Evolutionary conservation across 2,888 invertebrate genomes (phyloP), one percentile per base, ranked within the genome.

Genomic region (Melanophora roralis): DNA sequence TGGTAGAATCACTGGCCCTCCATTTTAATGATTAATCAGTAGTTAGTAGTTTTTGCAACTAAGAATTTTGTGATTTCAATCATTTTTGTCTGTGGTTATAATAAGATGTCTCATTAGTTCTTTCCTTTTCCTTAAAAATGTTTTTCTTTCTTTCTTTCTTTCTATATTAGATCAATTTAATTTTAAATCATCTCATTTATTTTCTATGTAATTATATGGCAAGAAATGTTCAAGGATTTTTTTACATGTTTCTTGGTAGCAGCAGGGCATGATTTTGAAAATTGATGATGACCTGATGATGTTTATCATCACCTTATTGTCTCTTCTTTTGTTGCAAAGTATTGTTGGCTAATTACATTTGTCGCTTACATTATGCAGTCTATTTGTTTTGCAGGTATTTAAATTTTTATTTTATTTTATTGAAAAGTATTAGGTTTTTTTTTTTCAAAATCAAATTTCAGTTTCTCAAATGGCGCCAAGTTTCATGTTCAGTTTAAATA

Each of bases 341-440:
- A 65, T 65, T 77, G 51, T 69, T 69, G 12, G 68, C 69, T 78
- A 78, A 78, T 78, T 78, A 74, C 74, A 55, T 51, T 55, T 74
- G 73, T 74, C 73, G 72, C 64, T 68, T 69, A 36, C 38, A 47
- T 14, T 7, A 40, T 19, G 9, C n/a, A 21, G n/a, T 19, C 27
- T 6, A n/a, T 14, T 23, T 6, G 8, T 4, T 27, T 49, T 72
- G 19, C 14, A 43, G 43, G 5, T 7, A 32, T 19, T 51, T 34
- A 57, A 38, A 47, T 19, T 7, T 47, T n/a, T 19, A 36, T 55
- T 64, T 19, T n/a, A 1, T 47, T 12, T 32, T 19, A 21, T 55
- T 69, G 21, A 16, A 53, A 9, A 62, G 60, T 67, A 53, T 32
- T 62, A n/a, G n/a, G n/a, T 11, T 40, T 9, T 9, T 11, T 14